phyloP scores from a whole-genome alignment of 2,113 vertebrate species.

The Proteles cristata region DNA sequence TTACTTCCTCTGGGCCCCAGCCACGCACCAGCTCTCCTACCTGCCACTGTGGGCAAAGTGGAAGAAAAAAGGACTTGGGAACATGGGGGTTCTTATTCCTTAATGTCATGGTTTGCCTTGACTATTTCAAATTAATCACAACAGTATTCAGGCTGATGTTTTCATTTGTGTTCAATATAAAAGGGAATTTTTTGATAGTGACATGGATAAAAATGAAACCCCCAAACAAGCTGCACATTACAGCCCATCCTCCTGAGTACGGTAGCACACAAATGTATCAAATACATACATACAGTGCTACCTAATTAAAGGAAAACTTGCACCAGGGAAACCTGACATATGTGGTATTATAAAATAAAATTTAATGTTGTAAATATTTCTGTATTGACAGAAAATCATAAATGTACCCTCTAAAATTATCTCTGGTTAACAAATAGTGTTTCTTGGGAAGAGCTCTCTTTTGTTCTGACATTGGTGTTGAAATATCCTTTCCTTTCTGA shows the following conservation, averaged over 20 bases:
- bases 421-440: constrained; percentile 39
- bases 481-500: constrained; percentile 67
- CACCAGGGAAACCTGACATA: not conserved
- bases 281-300: not conserved
- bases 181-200: not conserved
- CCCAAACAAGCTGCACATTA: not conserved
- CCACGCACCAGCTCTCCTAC: not conserved
- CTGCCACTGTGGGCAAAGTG: not conserved
- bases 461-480: constrained; percentile 67
- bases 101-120: not conserved
- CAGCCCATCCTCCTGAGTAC: not conserved
- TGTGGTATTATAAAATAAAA: not conserved
- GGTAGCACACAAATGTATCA: not conserved
- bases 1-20: not conserved
- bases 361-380: not conserved
- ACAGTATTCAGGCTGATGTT: not conserved
- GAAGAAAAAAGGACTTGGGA: not conserved
- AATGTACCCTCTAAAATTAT: constrained; percentile 10
- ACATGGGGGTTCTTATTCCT: not conserved
- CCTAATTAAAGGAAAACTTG: not conserved
- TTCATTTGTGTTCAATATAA: not conserved
- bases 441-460: constrained; percentile 59
- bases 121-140: not conserved
- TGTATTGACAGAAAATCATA: not conserved
- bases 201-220: constrained; percentile 15